Base-by-base conservation (phyloP, 1,140 invertebrate species). In the Euglossa dilemma region DNA sequence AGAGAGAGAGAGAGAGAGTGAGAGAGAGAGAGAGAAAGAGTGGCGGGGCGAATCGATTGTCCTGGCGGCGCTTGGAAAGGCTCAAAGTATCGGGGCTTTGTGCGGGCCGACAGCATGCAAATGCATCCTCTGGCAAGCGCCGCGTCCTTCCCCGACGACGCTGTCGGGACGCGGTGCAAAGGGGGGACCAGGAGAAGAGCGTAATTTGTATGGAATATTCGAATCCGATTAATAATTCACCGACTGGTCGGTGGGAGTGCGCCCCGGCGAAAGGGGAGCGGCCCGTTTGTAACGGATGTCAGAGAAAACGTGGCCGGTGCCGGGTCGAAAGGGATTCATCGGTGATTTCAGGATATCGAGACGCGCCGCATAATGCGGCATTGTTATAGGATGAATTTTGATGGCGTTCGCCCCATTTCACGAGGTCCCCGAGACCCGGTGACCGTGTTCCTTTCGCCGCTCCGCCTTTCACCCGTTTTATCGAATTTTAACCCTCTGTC, bases 141-240 rank as follows among this genome's bases (percentile, higher is more conserved):
- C 9, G 20, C n/a, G 18, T 66, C 63, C 28, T 43, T 23, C n/a
- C 23, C 28, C 11, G 6, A 36, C 12, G 25, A 1, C 25, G n/a
- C 7, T 9, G 11, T 14, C 0, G 3, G 20, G 67, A 18, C 7
- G n/a, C 23, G 7, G 54, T 0, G 23, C 47, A 20, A 16, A 4
- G 47, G 25, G 54, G 12, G 23, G 36, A n/a, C n/a, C 6, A 36
- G 2, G 6, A 12, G n/a, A 45, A 43, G 47, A n/a, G 16, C 59
- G 80, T 76, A 82, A 82, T 82, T 82, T 82, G 64, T 76, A 82
- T 76, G 73, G 63, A 66, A 82, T 75, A 82, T 75, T 82, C 80
- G 72, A 67, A 82, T 76, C 59, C 20, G 54, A 76, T 82, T 82
- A 82, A 82, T 82, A 82, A 82, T 82, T 82, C 63, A 82, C 80